These are phyloP conservation scores for Daboia siamensis DNA, from an alignment of 2,113 vertebrate species.

Conservation along the genomic window DNA sequence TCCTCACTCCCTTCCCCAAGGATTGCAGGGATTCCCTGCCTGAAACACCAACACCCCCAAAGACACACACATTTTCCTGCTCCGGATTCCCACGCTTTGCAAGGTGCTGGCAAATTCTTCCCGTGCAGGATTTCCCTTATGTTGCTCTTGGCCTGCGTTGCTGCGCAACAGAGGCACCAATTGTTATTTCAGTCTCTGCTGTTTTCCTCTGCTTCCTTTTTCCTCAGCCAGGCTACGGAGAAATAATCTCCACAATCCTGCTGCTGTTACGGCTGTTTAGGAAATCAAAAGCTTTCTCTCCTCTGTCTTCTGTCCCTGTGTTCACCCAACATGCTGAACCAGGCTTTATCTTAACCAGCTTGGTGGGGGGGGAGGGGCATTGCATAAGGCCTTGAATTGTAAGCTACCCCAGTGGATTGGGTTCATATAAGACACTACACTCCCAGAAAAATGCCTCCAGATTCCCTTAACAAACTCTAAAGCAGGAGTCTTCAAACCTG, in stretches of 20 bases:
- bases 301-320: not conserved
- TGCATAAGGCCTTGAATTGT: not conserved
- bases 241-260: not conserved
- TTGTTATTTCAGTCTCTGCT: constrained; percentile 32
- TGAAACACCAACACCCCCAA: too few relatives aligned
- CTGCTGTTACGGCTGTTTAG: not conserved
- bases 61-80: not conserved
- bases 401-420: not conserved
- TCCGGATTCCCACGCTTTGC: not conserved
- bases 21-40: not conserved
- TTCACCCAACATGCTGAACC: not conserved
- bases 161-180: not conserved
- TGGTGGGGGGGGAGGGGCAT: not conserved
- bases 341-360: not conserved
- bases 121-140: constrained; percentile 13
- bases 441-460: not conserved
- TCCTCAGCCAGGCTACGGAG: not conserved
- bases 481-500: not conserved
- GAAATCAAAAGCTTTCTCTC: not conserved
- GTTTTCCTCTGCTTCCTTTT: constrained; percentile 29
- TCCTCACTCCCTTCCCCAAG: not conserved
- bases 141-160: constrained; percentile 4
- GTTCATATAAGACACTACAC: not conserved
- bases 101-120: not conserved
- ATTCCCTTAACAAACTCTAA: not conserved